Base-by-base conservation (phyloP, 2,888 invertebrate species). In the Sialis lutaria region DNA sequence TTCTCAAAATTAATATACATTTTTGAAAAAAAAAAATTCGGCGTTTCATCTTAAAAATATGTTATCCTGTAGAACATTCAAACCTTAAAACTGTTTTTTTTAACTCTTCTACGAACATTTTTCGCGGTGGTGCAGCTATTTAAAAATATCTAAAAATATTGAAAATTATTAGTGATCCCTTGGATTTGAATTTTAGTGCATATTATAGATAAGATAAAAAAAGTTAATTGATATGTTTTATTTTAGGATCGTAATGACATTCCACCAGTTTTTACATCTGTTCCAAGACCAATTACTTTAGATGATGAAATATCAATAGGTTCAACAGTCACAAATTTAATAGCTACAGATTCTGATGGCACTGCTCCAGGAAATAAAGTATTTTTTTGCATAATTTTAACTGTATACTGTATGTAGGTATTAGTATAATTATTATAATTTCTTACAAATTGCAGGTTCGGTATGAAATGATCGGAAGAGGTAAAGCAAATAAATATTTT, bases 301-400 rank as follows among this genome's bases (percentile, higher is more conserved):
- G 86, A 87, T 55, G 90, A 89, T 57, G 82, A 87, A 34, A 79
- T 84, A 0, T 73, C 85, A 0, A 84, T 90, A 49, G 90, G 91
- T 13, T 81, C 82, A 1, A 69, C 80, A 1, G 82, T 92, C 0
- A 79, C 83, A 13, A 82, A 80, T 9, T 77, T 91, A 41, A 69
- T 76, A 0, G 92, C 92, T 0, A 73, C 77, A 0, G 92, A 92
- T 63, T 77, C 79, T 0, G 91, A 92, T 66, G 87, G 87, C 6
- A 84, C 88, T 0, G 69, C 86, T 0, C 89, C 90, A 0, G 86
- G 85, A 55, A 90, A 90, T 65, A 79, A 83, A 58, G 76, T 76
- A 62, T 6, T 41, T 41, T 5, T 6, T 12, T 6, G 8, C 6
- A 8, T 34, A 22, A 6, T 51, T 43, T 37, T 44, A 2, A 22